Conservation (phyloP, 2,113 vertebrate genomes). For the Rhagologus leucostigma region DNA sequence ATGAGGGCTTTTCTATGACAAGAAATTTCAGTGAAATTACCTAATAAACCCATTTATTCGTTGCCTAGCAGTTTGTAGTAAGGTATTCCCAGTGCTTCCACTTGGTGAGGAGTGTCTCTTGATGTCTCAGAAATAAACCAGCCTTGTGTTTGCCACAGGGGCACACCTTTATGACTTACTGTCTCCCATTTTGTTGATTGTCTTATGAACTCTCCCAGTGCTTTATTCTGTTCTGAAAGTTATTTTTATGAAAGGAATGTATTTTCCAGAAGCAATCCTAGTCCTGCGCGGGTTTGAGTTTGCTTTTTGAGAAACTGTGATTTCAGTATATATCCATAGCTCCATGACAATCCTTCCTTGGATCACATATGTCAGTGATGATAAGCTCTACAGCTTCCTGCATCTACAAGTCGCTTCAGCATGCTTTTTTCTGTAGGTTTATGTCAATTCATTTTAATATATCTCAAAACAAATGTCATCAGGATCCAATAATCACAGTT, state of each 20-base stretch:
- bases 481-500: conserved; percentile 53
- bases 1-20: background rate
- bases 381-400: background rate
- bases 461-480: conserved; percentile 23
- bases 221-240: background rate
- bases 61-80: background rate
- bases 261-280: background rate
- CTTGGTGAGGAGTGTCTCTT: accelerated
- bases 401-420: background rate
- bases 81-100: background rate
- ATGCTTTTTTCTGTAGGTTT: background rate
- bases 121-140: background rate
- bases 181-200: background rate
- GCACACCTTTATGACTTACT: background rate
- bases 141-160: background rate
- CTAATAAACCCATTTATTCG: background rate
- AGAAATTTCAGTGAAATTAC: background rate
- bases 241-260: background rate
- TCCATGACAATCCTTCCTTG: background rate
- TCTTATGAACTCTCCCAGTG: background rate
- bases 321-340: background rate
- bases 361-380: background rate
- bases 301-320: background rate
- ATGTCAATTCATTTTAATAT: conserved; percentile 40
- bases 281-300: accelerated